A percentile compares a stretch with the other conserved stretches of the same genome.
These are phyloP conservation scores for Heliconius eleuchia DNA, from an alignment of 1,140 invertebrate species.

Conservation along the genomic window DNA sequence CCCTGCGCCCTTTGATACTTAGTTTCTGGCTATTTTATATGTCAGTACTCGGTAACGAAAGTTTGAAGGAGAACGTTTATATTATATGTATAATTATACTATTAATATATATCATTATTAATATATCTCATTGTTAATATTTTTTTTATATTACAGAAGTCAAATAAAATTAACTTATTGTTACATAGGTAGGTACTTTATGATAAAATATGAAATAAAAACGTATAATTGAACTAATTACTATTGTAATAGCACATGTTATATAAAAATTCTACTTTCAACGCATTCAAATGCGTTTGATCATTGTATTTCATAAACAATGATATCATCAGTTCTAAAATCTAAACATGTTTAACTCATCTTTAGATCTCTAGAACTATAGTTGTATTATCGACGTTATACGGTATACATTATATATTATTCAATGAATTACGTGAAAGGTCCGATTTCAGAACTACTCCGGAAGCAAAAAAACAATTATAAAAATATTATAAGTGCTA, in stretches of 20 bases:
- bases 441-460: slow-evolving; percentile 8
- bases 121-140: too few species aligned
- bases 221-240: too few species aligned
- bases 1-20: too few species aligned
- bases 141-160: too few species aligned
- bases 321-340: slow-evolving; percentile 19
- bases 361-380: neutral
- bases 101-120: too few species aligned
- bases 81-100: too few species aligned
- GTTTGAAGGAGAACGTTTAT: too few species aligned
- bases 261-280: neutral
- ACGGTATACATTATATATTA: neutral
- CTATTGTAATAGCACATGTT: neutral
- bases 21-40: too few species aligned
- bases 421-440: slow-evolving; percentile 12
- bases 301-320: slow-evolving; percentile 1
- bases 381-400: neutral
- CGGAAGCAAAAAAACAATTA: slow-evolving; percentile 15
- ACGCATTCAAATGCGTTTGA: neutral
- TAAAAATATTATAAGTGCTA: slow-evolving; percentile 33
- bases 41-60: too few species aligned
- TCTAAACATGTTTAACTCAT: slow-evolving; percentile 14
- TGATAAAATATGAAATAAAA: too few species aligned
- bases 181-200: too few species aligned
- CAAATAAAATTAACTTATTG: too few species aligned